Evolutionary conservation across 2,888 invertebrate species (phyloP), one percentile per base, ranked within the genome.

Genomic region (Chromoteleia sp.): DNA sequence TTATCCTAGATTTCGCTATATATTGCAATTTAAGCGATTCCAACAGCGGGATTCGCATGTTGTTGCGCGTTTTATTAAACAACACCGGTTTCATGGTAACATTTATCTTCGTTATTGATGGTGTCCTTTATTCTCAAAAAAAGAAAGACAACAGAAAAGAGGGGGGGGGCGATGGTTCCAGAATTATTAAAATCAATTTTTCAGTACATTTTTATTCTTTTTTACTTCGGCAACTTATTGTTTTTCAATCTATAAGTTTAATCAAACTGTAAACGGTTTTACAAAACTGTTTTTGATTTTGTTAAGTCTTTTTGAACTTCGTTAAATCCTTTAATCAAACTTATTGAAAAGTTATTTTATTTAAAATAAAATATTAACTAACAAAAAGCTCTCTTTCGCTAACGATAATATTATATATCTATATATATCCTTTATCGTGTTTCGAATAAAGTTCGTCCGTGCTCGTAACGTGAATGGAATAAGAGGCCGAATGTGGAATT

Each of bases 21-120:
- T 90, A 90, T 90, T 86, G 85, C 86, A 86, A 87, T 87, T 89
- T 87, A 87, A 88, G 85, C 89, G 88, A 88, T 89, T 87, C 89
- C 86, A 89, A 86, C 88, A 82, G 86, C 84, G 83, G 83, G 84
- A 85, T 52, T 68, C 19, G 65, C 50, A 54, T 39, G 19, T 59
- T 70, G 43, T 56, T 59, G 63, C 36, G 61, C 50, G 12, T 78
- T 75, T 58, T 78, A 75, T 78, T 58, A 63, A 65, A 70, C 48
- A 70, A 70, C 58, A 0, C 45, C n/a, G 54, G 41, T 70, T 74
- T 54, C 63, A 63, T 58, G 48, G 48, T 68, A 39, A 58, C 17
- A 70, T 77, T 70, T 63, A 74, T 74, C 45, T 74, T 63, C 39
- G 29, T 59, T 61, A 50, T 52, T 68, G 15, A 56, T 12, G 8